A percentile compares a stretch with the other conserved stretches of the same genome.
These are phyloP conservation scores for Cliona cf. orientalis DNA, from an alignment of 37 sponge, comb jelly and placozoan genomes.

Conservation along the genomic window DNA sequence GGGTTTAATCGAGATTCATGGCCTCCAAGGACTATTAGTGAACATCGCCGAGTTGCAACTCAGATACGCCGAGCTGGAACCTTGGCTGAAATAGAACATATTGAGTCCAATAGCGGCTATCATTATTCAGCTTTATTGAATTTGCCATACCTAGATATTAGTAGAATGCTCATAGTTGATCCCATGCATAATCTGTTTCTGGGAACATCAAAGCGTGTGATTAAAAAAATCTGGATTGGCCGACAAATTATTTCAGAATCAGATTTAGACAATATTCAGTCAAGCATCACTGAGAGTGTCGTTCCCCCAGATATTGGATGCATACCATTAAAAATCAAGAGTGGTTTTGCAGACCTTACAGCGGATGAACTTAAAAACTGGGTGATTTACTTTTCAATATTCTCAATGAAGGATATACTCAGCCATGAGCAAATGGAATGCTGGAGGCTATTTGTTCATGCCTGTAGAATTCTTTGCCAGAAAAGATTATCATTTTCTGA, in stretches of 20 bases:
- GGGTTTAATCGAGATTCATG: constrained; percentile 37
- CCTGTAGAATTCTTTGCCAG: constrained; percentile 11
- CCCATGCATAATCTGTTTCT: constrained; percentile 48
- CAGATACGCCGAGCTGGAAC: not conserved
- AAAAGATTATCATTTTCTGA: constrained; percentile 13
- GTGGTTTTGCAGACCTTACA: constrained; percentile 35
- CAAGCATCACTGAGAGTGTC: not conserved
- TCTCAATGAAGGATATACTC: not conserved
- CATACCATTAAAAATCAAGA: constrained; percentile 27
- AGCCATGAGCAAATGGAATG: not conserved
- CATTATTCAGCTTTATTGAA: constrained; percentile 24
- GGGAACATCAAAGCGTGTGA: constrained; percentile 25
- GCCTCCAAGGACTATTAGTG: not conserved
- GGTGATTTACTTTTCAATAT: constrained; percentile 15
- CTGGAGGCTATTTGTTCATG: constrained; percentile 42
- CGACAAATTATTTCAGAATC: not conserved
- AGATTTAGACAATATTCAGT: constrained; percentile 11
- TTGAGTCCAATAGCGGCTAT: constrained; percentile 11
- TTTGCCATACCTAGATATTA: constrained; percentile 32
- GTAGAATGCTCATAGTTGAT: constrained; percentile 19
- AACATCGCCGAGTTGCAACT: not conserved
- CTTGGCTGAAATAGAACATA: not conserved
- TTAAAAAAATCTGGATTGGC: not conserved
- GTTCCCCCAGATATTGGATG: constrained; percentile 40
- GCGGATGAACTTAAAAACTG: constrained; percentile 58